Evolutionary conservation across 1,140 invertebrate genomes (phyloP), one percentile per base, ranked within the genome.

Genomic region (Epicauta chinensis): DNA sequence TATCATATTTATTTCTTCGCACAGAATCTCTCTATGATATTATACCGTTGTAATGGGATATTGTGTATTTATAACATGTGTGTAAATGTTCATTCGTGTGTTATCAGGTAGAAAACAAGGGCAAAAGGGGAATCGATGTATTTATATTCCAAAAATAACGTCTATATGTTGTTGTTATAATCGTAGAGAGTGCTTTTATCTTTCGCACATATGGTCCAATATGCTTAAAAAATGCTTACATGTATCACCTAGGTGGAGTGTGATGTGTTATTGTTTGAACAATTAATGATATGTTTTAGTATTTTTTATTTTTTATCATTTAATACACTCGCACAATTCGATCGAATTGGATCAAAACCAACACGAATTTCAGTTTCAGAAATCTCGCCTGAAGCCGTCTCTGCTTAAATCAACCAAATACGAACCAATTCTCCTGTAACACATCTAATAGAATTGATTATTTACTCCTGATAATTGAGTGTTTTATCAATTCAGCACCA

Each of bases 221-320:
- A 16, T 47, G 45, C 45, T 47, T 47, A 47, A 47, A 47, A 47
- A 47, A 47, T 47, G 45, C 45, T 47, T 37, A 47, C 45, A 37
- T 34, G 7, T 14, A 32, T 45, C 42, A 34, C n/a, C 30, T 32
- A 31, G 38, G 40, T 43, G 40, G n/a, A 45, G 29, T 23, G 23
- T 23, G 23, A 23, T 23, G 23, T 23, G 23, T 23, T 23, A n/a
- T 23, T 47, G 34, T 47, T 47, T 47, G 15, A 23, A 17, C n/a
- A 29, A 16, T 23, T 47, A 47, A 47, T 47, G 45, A 47, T 47
- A 36, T 16, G 14, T 23, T 23, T 23, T 23, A 23, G 23, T 23
- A n/a, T n/a, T n/a, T n/a, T n/a, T n/a, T n/a, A n/a, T 23, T 34
- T 46, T 46, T 46, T 47, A 47, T 47, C 45, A 38, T 16, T 47